Evolutionary conservation across 1,140 invertebrate genomes (phyloP).

Genomic region (Drosophila subpulchrella): DNA sequence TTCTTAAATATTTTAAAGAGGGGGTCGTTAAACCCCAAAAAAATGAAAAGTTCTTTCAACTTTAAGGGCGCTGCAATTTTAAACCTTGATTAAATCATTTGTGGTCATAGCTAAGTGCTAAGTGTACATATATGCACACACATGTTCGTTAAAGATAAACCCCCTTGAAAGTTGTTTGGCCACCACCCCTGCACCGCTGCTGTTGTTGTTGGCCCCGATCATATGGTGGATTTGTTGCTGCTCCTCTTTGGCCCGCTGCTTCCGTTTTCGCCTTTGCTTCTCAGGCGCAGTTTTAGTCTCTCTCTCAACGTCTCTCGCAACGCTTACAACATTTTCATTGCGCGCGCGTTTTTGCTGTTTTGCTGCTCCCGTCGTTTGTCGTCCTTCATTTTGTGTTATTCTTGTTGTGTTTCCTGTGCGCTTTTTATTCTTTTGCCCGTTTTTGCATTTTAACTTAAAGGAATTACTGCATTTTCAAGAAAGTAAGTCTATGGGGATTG

Average conservation of each 20-base stretch:
- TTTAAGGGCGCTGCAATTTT: too few relatives aligned
- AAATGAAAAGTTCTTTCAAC: too few relatives aligned
- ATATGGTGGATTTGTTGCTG: slow-evolving; percentile 49
- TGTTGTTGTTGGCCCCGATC: slow-evolving; percentile 38
- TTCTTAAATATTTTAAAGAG: too few relatives aligned
- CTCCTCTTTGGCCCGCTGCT: slow-evolving; percentile 28
- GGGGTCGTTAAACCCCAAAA: too few relatives aligned
- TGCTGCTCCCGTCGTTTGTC: slow-evolving; percentile 16
- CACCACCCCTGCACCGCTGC: slow-evolving; percentile 14
- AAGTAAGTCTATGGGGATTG: slow-evolving; percentile 25
- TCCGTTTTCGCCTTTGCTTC: slow-evolving; percentile 13
- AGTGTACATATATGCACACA: background rate
- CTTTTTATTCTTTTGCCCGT: slow-evolving; percentile 30
- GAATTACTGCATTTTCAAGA: slow-evolving; percentile 3
- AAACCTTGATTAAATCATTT: too few relatives aligned
- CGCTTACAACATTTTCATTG: slow-evolving; percentile 72
- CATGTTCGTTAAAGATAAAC: slow-evolving; percentile 2
- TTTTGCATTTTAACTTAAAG: slow-evolving; percentile 48
- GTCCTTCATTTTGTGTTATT: slow-evolving; percentile 36
- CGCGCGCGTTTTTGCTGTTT: slow-evolving; percentile 58
- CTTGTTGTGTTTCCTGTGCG: slow-evolving; percentile 30
- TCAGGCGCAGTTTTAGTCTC: slow-evolving; percentile 51
- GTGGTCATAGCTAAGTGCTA: too few relatives aligned
- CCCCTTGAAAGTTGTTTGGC: background rate
- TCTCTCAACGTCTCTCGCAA: slow-evolving; percentile 51